A percentile compares a stretch with the other conserved stretches of the same genome.
Evolutionary conservation across 1,140 invertebrate species (phyloP).

Genomic region (Cepaea nemoralis): DNA sequence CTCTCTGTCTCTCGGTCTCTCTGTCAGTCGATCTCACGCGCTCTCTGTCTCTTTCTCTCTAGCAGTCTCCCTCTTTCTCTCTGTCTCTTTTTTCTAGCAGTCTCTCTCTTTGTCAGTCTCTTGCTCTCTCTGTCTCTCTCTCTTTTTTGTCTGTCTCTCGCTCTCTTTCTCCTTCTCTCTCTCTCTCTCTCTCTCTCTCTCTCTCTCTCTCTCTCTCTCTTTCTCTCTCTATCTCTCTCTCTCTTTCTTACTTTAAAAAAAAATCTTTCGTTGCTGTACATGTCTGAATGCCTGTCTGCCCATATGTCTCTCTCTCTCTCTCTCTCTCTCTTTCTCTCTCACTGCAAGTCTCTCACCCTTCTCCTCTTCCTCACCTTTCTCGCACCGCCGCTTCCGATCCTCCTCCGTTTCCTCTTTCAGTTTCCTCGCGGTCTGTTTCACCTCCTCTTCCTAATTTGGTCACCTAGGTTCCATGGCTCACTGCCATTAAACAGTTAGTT

Average conservation of each 20-base stretch:
- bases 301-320: constrained; percentile 8
- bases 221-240: background rate
- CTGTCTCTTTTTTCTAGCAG: background rate
- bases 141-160: no score
- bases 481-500: no score
- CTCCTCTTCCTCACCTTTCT: no score
- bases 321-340: background rate
- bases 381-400: no score
- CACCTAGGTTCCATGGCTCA: no score
- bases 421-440: background rate
- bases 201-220: background rate
- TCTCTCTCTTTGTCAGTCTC: background rate
- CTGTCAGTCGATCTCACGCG: background rate
- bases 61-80: background rate
- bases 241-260: no score
- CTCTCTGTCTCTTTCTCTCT: background rate
- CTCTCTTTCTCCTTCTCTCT: background rate
- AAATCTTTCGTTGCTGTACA: no score
- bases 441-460: background rate
- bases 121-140: background rate
- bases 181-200: background rate
- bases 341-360: no score
- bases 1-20: background rate
- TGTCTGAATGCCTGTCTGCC: background rate
- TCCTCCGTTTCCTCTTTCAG: no score